Evolutionary conservation across 2,888 invertebrate genomes (phyloP).

Genomic region (Alcis repandata): DNA sequence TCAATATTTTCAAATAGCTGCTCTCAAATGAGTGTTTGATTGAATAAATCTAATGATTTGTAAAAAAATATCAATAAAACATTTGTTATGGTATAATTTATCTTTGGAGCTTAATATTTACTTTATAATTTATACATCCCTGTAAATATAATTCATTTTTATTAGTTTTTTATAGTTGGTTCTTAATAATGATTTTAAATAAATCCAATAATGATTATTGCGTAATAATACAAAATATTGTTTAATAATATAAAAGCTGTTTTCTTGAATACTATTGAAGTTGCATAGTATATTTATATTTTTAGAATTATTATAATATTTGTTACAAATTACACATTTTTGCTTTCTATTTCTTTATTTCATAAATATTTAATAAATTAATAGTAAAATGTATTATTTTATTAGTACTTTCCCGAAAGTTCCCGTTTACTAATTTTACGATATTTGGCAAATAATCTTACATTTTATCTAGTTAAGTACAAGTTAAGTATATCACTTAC

Average conservation of each 20-base stretch:
- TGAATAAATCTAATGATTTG: conserved; percentile 1
- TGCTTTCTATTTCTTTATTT: neutral
- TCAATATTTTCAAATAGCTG: neutral
- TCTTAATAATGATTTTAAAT: neutral
- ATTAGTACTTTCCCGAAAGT: neutral
- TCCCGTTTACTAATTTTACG: neutral
- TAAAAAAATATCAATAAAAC: conserved; percentile 5
- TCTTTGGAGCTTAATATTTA: conserved; percentile 40
- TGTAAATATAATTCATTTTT: conserved; percentile 34
- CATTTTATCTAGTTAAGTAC: neutral
- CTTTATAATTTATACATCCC: conserved; percentile 33
- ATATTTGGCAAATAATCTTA: conserved; percentile 32
- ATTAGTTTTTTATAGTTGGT: neutral
- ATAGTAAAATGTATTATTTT: too few species aligned
- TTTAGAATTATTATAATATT: neutral
- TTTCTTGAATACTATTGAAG: neutral
- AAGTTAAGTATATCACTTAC: neutral
- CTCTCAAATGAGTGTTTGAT: neutral
- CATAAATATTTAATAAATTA: neutral
- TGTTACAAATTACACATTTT: neutral
- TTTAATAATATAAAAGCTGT: neutral
- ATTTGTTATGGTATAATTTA: neutral
- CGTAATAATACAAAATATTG: neutral
- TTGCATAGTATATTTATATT: neutral
- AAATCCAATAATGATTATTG: neutral